Conservation (phyloP, 2,797 vertebrate genomes). For the Tokudaia tokunoshimensis region DNA sequence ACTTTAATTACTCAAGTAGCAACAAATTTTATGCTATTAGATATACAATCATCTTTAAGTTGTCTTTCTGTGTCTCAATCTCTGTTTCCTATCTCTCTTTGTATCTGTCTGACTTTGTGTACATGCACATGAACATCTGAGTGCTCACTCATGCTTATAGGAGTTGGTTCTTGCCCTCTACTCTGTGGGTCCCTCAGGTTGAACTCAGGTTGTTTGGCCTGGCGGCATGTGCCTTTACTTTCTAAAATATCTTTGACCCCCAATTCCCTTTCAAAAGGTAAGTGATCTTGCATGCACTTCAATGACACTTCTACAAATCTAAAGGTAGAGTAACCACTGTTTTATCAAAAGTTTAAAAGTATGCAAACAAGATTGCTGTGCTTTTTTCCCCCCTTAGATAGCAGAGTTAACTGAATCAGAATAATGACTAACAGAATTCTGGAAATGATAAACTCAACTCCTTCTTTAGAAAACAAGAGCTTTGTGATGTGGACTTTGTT, state of each 20-base stretch:
- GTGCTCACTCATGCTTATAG: background rate
- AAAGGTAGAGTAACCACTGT: background rate
- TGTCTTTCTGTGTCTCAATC: background rate
- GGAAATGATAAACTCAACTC: rapidly evolving
- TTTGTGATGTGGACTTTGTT: background rate
- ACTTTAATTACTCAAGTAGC: background rate
- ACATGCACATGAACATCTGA: no score
- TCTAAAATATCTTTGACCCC: background rate
- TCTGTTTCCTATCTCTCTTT: background rate
- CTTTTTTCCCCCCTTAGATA: background rate
- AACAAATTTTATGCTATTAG: constrained; percentile 38
- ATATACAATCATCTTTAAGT: background rate
- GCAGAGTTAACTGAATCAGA: background rate
- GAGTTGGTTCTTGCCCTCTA: background rate
- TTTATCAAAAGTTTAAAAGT: constrained; percentile 12
- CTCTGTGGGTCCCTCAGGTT: background rate
- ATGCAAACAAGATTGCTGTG: background rate
- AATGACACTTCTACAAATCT: constrained; percentile 1
- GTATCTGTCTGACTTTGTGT: background rate
- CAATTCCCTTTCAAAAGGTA: background rate
- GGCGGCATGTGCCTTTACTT: background rate
- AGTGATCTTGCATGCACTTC: background rate
- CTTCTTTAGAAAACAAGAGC: background rate
- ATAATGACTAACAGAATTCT: background rate
- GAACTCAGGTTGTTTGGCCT: background rate